These are phyloP conservation scores for Trididemnum miniatum DNA, from an alignment of 23 tunicate genomes.

Conservation along the genomic window DNA sequence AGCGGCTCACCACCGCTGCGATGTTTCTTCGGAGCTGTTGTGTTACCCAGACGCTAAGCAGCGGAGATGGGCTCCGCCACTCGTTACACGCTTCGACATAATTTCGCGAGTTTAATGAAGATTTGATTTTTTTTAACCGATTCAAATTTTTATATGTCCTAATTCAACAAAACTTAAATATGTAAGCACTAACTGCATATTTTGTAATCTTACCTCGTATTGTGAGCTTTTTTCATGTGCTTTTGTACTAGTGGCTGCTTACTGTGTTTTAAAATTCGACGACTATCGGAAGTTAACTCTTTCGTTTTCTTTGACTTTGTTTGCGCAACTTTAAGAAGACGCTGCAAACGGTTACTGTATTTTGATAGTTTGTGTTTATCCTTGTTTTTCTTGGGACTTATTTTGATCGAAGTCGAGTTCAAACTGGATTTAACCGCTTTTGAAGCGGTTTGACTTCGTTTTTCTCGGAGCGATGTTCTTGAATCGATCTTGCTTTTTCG, in stretches of 20 bases:
- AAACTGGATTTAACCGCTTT: slow-evolving; percentile 17
- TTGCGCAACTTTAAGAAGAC: not conserved
- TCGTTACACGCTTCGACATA: too few relatives aligned
- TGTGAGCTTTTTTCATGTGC: slow-evolving; percentile 10
- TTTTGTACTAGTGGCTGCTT: not conserved
- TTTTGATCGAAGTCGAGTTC: not conserved
- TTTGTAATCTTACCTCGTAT: too few relatives aligned
- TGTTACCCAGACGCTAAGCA: too few relatives aligned
- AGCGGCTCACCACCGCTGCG: too few relatives aligned
- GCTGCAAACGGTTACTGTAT: not conserved
- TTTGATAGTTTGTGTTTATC: not conserved
- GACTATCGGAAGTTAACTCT: not conserved
- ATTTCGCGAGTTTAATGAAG: too few relatives aligned
- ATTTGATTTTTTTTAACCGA: too few relatives aligned
- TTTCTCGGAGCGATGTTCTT: slow-evolving; percentile 4
- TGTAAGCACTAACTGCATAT: too few relatives aligned
- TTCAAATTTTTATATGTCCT: too few relatives aligned
- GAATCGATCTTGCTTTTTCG: slow-evolving; percentile 9
- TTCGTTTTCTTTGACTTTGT: not conserved
- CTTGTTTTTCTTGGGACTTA: slow-evolving; percentile 1
- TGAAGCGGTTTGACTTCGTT: not conserved
- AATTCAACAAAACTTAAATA: too few relatives aligned
- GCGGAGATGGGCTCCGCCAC: too few relatives aligned
- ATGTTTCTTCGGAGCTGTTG: too few relatives aligned
- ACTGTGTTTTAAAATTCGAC: not conserved